These are phyloP conservation scores for Mantis religiosa DNA, from an alignment of 2,888 invertebrate genomes.

Conservation along the genomic window DNA sequence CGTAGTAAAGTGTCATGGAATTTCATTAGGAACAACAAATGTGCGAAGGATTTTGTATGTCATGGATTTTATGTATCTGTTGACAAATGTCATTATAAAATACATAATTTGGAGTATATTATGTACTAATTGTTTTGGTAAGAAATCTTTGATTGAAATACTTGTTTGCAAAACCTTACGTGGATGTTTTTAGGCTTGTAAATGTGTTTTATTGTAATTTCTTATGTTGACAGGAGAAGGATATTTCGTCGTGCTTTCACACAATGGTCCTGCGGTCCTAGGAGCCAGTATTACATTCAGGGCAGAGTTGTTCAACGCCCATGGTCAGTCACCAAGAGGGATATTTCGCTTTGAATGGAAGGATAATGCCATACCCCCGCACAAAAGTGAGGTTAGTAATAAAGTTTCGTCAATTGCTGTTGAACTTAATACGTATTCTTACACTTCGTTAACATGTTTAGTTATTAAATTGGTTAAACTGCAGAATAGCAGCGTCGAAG, in stretches of 20 bases:
- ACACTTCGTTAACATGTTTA: too few relatives aligned
- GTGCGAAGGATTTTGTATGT: not conserved
- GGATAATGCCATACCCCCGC: constrained; percentile 56
- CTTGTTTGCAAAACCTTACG: too few relatives aligned
- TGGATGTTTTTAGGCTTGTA: too few relatives aligned
- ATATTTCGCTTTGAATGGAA: constrained; percentile 55
- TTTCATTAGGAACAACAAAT: not conserved
- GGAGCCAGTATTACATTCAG: constrained; percentile 69
- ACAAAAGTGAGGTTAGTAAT: constrained; percentile 36
- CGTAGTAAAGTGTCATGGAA: too few relatives aligned
- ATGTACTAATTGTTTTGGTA: not conserved
- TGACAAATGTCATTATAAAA: not conserved
- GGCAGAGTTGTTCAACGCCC: constrained; percentile 51
- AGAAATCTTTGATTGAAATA: not conserved
- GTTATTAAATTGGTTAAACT: too few relatives aligned
- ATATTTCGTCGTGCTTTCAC: constrained; percentile 51
- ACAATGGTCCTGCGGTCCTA: constrained; percentile 64
- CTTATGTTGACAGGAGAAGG: constrained; percentile 24
- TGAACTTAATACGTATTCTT: too few relatives aligned
- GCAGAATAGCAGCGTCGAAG: too few relatives aligned
- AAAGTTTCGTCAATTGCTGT: not conserved
- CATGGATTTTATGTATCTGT: not conserved
- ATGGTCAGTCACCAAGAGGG: constrained; percentile 44
- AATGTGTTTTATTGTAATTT: not conserved
- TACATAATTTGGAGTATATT: not conserved